These are phyloP conservation scores for Drosophila repleta DNA, from an alignment of 1,140 invertebrate genomes.

Conservation along the genomic window DNA sequence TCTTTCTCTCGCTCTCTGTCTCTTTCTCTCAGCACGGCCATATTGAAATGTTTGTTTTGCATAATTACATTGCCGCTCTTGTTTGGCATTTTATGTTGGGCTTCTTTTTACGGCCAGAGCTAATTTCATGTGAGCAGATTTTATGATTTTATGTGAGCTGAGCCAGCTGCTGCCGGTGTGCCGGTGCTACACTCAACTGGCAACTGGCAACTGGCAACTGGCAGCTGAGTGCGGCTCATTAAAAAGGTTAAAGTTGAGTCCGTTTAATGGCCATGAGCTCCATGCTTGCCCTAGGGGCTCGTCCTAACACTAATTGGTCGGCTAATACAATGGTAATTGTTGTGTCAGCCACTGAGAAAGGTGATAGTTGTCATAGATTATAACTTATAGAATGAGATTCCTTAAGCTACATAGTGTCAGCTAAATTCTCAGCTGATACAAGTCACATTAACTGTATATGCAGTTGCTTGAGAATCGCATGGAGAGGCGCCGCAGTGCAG, in stretches of 20 bases:
- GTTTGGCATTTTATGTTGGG: conserved; percentile 56
- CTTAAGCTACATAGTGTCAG: too few species aligned
- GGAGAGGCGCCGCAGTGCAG: background rate
- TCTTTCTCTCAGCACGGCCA: background rate
- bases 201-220: too few species aligned
- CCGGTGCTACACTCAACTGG: background rate
- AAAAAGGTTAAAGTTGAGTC: conserved; percentile 79
- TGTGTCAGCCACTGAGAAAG: background rate
- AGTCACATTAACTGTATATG: background rate
- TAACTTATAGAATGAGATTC: background rate
- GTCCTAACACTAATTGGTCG: conserved; percentile 61
- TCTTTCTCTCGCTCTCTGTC: background rate
- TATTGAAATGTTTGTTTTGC: conserved; percentile 62
- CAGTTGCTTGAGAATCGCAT: background rate
- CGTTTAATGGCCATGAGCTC: conserved; percentile 51
- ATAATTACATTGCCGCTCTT: conserved; percentile 64
- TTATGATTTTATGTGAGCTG: conserved; percentile 39
- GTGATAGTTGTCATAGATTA: background rate
- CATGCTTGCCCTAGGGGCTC: conserved; percentile 17
- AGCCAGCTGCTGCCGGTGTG: background rate
- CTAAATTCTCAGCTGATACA: too few species aligned
- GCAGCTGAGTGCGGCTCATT: conserved; percentile 49
- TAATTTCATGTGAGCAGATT: conserved; percentile 59
- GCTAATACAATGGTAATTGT: conserved; percentile 15
- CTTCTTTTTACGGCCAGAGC: conserved; percentile 59